phyloP scores from a whole-genome alignment of 2,888 invertebrate species.

The Drosophila vallismaia region DNA sequence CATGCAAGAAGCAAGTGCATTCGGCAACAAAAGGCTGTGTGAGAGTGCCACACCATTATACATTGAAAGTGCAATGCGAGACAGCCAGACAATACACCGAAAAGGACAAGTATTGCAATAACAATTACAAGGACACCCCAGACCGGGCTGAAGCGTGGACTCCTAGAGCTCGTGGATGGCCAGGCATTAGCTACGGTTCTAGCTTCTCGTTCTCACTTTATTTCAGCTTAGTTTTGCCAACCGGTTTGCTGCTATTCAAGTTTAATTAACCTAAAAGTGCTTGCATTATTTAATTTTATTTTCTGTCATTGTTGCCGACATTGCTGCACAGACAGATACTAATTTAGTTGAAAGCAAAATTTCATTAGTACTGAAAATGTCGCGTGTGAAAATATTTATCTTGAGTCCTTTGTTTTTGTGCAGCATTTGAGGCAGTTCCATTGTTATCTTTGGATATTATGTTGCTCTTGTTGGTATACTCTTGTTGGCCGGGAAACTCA shows the following conservation, averaged over 20 bases:
- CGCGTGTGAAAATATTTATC: slow-evolving; percentile 78
- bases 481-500: slow-evolving; percentile 20
- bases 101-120: slow-evolving; percentile 73
- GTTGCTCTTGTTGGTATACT: slow-evolving; percentile 18
- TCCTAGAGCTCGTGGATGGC: background rate
- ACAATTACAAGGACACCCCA: slow-evolving; percentile 69
- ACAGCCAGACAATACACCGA: slow-evolving; percentile 56
- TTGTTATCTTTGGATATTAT: slow-evolving; percentile 30
- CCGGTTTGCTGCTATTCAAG: slow-evolving; percentile 73
- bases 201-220: slow-evolving; percentile 39
- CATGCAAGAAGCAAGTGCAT: slow-evolving; percentile 54
- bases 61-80: slow-evolving; percentile 66
- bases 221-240: slow-evolving; percentile 59
- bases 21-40: slow-evolving; percentile 43
- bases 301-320: slow-evolving; percentile 49
- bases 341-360: slow-evolving; percentile 77
- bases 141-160: background rate
- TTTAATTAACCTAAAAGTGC: slow-evolving; percentile 81
- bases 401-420: slow-evolving; percentile 58
- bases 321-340: slow-evolving; percentile 49
- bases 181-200: slow-evolving; percentile 16
- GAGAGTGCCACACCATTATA: slow-evolving; percentile 70
- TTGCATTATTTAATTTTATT: slow-evolving; percentile 79
- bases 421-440: slow-evolving; percentile 28
- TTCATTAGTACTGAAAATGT: slow-evolving; percentile 76